A percentile compares a stretch with the other conserved stretches of the same genome.
These are phyloP conservation scores for Eupsilia transversa DNA, from an alignment of 2,888 invertebrate species.

Conservation along the genomic window DNA sequence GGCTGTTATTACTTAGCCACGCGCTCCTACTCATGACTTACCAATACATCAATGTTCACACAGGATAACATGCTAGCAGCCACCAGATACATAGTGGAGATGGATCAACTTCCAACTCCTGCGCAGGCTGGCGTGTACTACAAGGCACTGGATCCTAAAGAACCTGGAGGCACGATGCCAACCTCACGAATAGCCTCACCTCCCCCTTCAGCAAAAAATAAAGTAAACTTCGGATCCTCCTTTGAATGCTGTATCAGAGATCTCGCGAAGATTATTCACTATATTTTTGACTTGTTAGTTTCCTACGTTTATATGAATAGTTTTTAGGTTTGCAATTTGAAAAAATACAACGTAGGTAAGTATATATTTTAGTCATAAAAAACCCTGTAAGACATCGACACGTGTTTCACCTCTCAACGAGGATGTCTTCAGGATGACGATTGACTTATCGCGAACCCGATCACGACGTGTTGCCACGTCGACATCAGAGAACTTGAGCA, in stretches of 20 bases:
- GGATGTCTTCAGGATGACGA: no score
- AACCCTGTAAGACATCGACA: no score
- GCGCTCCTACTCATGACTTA: not conserved
- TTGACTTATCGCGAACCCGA: no score
- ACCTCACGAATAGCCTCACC: rapidly evolving
- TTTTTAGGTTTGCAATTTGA: not conserved
- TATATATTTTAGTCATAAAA: no score
- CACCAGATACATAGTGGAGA: conserved; percentile 74
- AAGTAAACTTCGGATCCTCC: conserved; percentile 75
- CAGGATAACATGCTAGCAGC: conserved; percentile 87
- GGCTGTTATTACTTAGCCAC: no score
- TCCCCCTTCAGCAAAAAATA: conserved; percentile 50
- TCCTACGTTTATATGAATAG: not conserved
- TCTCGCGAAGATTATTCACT: conserved; percentile 84
- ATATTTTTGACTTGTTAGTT: conserved; percentile 84
- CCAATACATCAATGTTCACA: not conserved
- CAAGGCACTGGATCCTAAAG: conserved; percentile 66
- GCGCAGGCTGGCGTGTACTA: conserved; percentile 77
- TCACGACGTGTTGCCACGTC: no score
- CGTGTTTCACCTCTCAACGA: no score
- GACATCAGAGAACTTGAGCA: no score
- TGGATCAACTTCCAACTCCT: conserved; percentile 76
- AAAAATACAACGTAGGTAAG: no score
- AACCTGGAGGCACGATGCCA: not conserved
- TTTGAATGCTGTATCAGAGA: conserved; percentile 82